These are phyloP conservation scores for Sebastes trivittatus DNA, from an alignment of 2,797 vertebrate genomes.

Conservation along the genomic window DNA sequence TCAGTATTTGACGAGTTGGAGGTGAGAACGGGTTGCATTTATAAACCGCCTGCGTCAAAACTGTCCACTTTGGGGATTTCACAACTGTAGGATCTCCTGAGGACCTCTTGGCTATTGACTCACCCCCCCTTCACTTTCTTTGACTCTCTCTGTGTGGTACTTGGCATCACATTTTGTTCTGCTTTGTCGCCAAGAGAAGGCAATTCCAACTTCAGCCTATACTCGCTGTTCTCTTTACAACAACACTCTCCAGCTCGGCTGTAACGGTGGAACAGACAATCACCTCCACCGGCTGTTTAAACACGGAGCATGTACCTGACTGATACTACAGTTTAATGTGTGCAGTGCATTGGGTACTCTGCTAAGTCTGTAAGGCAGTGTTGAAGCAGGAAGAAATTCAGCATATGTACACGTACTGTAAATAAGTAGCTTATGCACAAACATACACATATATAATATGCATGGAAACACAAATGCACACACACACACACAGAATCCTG, in stretches of 20 bases:
- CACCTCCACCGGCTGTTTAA: background rate
- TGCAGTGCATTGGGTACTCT: background rate
- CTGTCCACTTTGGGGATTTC: background rate
- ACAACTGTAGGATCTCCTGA: background rate
- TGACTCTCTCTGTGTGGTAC: constrained; percentile 35
- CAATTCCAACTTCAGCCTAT: constrained; percentile 1
- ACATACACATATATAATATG: background rate
- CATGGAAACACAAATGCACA: background rate
- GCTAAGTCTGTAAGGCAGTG: background rate
- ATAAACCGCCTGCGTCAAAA: background rate
- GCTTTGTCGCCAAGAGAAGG: constrained; percentile 26
- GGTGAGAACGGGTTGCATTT: background rate
- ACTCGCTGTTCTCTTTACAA: background rate
- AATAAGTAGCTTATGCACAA: background rate
- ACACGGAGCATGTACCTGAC: background rate
- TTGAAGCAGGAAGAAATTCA: background rate
- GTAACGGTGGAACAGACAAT: background rate
- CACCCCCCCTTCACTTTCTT: background rate
- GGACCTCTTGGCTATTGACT: constrained; percentile 16
- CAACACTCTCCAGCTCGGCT: background rate
- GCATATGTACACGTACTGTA: background rate
- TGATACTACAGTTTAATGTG: background rate
- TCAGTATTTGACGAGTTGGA: background rate
- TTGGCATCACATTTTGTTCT: constrained; percentile 34
- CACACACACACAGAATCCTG: background rate